phyloP scores from a whole-genome alignment of 2,797 vertebrate species.

The Miichthys miiuy region DNA sequence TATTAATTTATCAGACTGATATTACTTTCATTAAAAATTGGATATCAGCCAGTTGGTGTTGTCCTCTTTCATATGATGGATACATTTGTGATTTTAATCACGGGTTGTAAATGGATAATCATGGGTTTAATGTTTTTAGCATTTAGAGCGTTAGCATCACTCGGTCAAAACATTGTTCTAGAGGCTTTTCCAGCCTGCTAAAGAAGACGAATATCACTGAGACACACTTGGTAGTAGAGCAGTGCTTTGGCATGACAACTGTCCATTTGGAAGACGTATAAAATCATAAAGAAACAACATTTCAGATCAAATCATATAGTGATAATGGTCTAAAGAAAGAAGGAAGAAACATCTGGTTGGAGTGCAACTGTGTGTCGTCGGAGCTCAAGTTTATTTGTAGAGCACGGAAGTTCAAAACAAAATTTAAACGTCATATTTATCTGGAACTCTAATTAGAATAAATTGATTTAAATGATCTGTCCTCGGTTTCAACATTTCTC shows the following conservation, averaged over 20 bases:
- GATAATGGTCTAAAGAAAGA: background rate
- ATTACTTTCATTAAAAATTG: constrained; percentile 49
- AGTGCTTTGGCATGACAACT: background rate
- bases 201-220: background rate
- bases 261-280: background rate
- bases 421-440: background rate
- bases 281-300: background rate
- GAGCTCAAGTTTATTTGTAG: background rate
- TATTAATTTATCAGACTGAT: constrained; percentile 57
- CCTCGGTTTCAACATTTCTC: background rate
- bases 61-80: constrained; percentile 19
- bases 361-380: no score
- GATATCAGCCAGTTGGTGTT: constrained; percentile 45
- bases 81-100: constrained; percentile 47
- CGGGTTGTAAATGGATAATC: background rate
- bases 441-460: no score
- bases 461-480: background rate
- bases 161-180: constrained; percentile 21
- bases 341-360: background rate
- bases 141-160: background rate
- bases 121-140: background rate
- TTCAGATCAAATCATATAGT: background rate
- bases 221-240: background rate
- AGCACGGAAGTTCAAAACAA: background rate
- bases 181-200: background rate